Evolutionary conservation across 1,140 invertebrate genomes (phyloP).

Genomic region (Drosophila suzukii): DNA sequence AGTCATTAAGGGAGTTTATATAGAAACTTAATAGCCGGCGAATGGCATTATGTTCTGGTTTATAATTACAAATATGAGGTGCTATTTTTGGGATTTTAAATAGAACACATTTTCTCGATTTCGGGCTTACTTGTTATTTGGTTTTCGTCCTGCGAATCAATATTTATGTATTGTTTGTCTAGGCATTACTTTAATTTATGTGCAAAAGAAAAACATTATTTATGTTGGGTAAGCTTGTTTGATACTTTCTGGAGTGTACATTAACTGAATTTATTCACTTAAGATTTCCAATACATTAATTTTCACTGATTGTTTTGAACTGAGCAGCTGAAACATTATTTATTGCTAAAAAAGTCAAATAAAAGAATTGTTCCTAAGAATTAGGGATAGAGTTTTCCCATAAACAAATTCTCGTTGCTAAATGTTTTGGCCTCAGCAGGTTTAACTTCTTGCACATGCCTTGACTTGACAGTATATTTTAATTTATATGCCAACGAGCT

Average conservation of each 20-base stretch:
- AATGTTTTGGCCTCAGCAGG: background rate
- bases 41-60: background rate
- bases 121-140: background rate
- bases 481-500: constrained; percentile 1
- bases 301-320: background rate
- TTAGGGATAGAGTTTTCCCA: background rate
- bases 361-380: too few relatives aligned
- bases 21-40: constrained; percentile 1
- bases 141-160: background rate
- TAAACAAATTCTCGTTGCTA: background rate
- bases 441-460: background rate
- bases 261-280: background rate
- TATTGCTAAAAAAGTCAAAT: background rate
- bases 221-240: background rate
- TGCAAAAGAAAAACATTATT: background rate
- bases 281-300: background rate
- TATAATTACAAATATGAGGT: background rate
- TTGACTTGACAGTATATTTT: constrained; percentile 3
- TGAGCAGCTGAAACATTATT: background rate
- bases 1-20: constrained; percentile 27
- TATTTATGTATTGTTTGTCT: background rate
- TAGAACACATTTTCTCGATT: background rate
- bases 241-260: background rate
- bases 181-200: constrained; percentile 5
- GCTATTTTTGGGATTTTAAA: background rate